These are phyloP conservation scores for Ridgeia piscesae DNA, from an alignment of 1,140 invertebrate species.

Conservation along the genomic window DNA sequence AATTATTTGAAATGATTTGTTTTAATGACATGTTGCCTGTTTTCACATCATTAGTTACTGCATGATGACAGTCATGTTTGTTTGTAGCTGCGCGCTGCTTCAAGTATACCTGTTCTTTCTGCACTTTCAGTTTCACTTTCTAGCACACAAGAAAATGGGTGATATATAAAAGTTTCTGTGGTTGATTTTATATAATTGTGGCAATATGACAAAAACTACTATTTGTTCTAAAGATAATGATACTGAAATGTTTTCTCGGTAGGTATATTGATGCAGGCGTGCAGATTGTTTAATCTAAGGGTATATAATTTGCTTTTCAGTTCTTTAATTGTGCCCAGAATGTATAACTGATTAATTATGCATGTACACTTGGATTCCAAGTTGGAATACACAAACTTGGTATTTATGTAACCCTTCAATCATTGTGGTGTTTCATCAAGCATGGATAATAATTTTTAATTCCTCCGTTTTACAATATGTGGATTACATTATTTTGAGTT, in stretches of 20 bases:
- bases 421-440: not conserved
- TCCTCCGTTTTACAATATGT: not conserved
- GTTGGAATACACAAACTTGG: not conserved
- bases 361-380: too few relatives aligned
- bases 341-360: not conserved
- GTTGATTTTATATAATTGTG: not conserved
- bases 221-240: not conserved
- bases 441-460: not conserved
- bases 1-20: not conserved
- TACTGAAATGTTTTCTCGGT: not conserved
- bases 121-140: not conserved
- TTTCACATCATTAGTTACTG: not conserved
- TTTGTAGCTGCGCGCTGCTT: not conserved
- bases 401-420: not conserved
- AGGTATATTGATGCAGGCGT: not conserved
- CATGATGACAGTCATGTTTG: not conserved
- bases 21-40: not conserved
- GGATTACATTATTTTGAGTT: not conserved
- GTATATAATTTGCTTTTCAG: not conserved
- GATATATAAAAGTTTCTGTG: not conserved
- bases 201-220: not conserved
- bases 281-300: not conserved
- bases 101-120: not conserved
- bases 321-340: not conserved
- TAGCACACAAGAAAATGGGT: too few relatives aligned